Evolutionary conservation across 1,140 invertebrate genomes (phyloP).

Genomic region (Microplitis mediator): DNA sequence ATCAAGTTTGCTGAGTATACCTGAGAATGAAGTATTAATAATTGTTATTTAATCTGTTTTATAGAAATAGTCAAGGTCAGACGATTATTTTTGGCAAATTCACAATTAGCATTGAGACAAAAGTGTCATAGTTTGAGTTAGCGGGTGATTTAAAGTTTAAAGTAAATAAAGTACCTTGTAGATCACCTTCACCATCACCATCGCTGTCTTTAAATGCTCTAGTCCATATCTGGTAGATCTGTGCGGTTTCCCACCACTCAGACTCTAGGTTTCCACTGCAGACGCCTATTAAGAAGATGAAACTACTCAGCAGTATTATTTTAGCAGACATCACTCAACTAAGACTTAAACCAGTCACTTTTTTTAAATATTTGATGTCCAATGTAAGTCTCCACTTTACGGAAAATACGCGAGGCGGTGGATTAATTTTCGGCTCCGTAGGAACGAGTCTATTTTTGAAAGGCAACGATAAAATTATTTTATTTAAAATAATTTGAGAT

Average conservation of each 20-base stretch:
- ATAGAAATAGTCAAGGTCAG: no score
- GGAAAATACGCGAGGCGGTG: no score
- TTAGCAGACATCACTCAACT: no score
- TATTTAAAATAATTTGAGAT: no score
- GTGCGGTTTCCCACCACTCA: slow-evolving; percentile 76
- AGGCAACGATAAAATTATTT: no score
- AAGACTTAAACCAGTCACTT: no score
- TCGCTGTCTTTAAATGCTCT: slow-evolving; percentile 76
- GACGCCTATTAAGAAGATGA: not conserved
- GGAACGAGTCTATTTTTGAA: no score
- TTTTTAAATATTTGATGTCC: no score
- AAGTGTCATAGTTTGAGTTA: not conserved
- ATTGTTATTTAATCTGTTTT: not conserved
- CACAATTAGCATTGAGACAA: not conserved
- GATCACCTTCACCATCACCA: slow-evolving; percentile 76
- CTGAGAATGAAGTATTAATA: slow-evolving; percentile 32
- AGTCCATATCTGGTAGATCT: slow-evolving; percentile 78
- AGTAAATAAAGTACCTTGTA: slow-evolving; percentile 64
- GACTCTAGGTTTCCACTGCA: slow-evolving; percentile 29
- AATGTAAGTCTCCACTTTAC: no score
- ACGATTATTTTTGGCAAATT: not conserved
- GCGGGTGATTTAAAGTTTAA: not conserved
- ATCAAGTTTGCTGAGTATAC: slow-evolving; percentile 46
- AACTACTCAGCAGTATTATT: not conserved
- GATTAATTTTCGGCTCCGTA: no score